Percentiles rank a stretch among this genome's conserved stretches.
Conservation (phyloP, 2,797 vertebrate species). For the Melanotaenia maccullochi region DNA sequence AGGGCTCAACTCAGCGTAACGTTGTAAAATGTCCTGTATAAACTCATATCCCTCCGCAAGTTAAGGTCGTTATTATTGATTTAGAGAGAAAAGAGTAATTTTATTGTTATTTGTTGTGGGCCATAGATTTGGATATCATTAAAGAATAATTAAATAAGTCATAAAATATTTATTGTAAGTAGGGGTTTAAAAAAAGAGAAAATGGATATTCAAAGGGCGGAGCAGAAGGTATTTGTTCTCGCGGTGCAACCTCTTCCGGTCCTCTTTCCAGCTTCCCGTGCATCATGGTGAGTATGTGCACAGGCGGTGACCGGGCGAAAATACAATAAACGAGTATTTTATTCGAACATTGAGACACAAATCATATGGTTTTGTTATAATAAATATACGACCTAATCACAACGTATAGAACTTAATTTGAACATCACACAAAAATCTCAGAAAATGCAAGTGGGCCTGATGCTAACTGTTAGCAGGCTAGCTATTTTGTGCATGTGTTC, state of each 20-base stretch:
- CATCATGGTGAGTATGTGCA: constrained; percentile 79
- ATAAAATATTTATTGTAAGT: not conserved
- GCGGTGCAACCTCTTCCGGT: constrained; percentile 71
- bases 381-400: not conserved
- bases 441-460: constrained; percentile 56
- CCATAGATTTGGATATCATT: not conserved
- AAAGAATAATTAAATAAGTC: not conserved
- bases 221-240: constrained; percentile 59
- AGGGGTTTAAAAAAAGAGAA: not conserved
- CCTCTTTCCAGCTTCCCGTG: constrained; percentile 81
- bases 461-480: constrained; percentile 76
- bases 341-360: rapidly evolving
- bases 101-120: not conserved
- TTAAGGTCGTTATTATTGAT: not conserved
- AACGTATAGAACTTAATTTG: rapidly evolving
- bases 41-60: not conserved
- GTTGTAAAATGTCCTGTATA: not conserved
- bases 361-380: rapidly evolving
- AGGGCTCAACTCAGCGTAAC: not conserved
- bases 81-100: not conserved
- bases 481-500: constrained; percentile 70
- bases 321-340: not conserved
- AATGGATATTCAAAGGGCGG: constrained; percentile 42
- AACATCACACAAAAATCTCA: rapidly evolving
- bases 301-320: constrained; percentile 20